Conservation (phyloP, 2,888 invertebrate genomes). For the Parnassius smintheus region DNA sequence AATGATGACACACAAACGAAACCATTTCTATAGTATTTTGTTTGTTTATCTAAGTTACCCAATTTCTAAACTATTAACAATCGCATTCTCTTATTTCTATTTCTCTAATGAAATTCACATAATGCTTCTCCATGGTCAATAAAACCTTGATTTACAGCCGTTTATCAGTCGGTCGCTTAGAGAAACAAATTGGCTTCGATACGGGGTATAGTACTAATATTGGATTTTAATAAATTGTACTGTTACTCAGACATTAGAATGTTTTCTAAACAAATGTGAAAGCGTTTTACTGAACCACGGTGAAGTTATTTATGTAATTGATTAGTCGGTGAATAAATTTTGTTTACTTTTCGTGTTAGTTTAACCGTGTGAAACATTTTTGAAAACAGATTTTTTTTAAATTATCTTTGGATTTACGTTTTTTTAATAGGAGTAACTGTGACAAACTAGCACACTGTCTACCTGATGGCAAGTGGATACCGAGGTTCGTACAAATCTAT, state of each 20-base stretch:
- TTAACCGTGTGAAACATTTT: conserved; percentile 7
- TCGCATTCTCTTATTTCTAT: conserved; percentile 27
- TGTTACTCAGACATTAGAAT: conserved; percentile 11
- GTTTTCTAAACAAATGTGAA: conserved; percentile 5
- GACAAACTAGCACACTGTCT: too few species aligned
- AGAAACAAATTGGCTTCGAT: conserved; percentile 37
- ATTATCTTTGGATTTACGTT: too few species aligned
- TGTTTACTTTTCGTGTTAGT: conserved; percentile 16
- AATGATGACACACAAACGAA: too few species aligned
- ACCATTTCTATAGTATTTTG: not conserved
- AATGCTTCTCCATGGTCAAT: conserved; percentile 47
- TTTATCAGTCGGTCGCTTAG: conserved; percentile 36
- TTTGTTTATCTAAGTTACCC: not conserved
- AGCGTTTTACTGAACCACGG: not conserved
- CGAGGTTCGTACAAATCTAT: too few species aligned
- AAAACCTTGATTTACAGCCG: conserved; percentile 50
- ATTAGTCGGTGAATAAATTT: conserved; percentile 12
- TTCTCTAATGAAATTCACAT: conserved; percentile 39
- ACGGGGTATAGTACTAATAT: conserved; percentile 28
- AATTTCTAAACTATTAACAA: conserved; percentile 16
- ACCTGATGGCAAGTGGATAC: too few species aligned
- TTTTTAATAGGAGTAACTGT: too few species aligned
- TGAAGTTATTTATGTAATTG: conserved; percentile 15
- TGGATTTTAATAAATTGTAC: conserved; percentile 22
- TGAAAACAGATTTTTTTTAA: too few species aligned